Percentiles rank a stretch among this genome's conserved stretches.
phyloP scores from a whole-genome alignment of 2,888 invertebrate species.

The Pristionchus japonicus region DNA sequence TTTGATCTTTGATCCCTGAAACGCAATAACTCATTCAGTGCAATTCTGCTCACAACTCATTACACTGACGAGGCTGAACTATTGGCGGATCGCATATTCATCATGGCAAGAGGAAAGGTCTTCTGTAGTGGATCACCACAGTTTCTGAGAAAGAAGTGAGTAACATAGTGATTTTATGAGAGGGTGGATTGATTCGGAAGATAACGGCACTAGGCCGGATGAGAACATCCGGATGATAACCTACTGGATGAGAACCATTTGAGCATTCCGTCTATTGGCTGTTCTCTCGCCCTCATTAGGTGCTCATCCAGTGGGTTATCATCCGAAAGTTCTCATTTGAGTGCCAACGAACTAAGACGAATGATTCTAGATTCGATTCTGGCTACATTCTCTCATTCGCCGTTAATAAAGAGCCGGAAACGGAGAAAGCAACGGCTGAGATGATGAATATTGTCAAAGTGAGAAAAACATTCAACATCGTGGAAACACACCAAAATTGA shows the following conservation, averaged over 20 bases:
- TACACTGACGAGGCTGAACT: constrained; percentile 74
- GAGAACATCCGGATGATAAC: no score
- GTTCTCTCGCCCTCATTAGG: no score
- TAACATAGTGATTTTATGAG: no score
- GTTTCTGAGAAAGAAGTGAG: background rate
- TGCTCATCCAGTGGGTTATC: no score
- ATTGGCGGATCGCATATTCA: constrained; percentile 69
- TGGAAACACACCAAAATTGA: background rate
- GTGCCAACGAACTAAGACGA: background rate
- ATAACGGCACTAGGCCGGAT: no score
- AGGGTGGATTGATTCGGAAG: no score
- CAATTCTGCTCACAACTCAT: constrained; percentile 71
- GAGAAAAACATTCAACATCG: background rate
- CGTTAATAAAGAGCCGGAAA: background rate
- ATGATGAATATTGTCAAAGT: background rate
- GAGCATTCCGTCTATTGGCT: no score
- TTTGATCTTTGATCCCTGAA: background rate
- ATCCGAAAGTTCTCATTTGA: no score
- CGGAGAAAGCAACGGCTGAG: background rate
- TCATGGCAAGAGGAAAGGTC: constrained; percentile 66
- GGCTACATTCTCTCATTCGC: constrained; percentile 68
- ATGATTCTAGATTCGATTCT: constrained; percentile 58
- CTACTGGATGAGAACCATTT: no score
- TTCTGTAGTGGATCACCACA: background rate
- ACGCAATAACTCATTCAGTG: constrained; percentile 47